A percentile compares a stretch with the other conserved stretches of the same genome.
Conservation (phyloP, 2,888 invertebrate genomes). For the Cabera pusaria region DNA sequence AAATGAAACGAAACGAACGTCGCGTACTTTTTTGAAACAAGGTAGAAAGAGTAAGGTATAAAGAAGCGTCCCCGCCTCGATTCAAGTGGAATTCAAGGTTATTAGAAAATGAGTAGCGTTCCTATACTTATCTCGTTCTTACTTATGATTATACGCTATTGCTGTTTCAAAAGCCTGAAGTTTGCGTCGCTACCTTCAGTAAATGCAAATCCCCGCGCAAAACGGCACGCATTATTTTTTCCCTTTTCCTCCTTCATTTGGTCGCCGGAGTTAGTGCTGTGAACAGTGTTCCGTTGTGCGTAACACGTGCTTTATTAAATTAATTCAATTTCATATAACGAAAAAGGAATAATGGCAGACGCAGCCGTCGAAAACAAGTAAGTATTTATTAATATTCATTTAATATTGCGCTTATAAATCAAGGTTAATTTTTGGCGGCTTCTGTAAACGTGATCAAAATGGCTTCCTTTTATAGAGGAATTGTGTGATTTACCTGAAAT, state of each 20-base stretch:
- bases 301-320: constrained; percentile 69
- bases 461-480: constrained; percentile 74
- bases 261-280: constrained; percentile 77
- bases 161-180: constrained; percentile 50
- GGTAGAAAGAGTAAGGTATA: constrained; percentile 62
- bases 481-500: constrained; percentile 40
- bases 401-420: no score
- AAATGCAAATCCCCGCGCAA: constrained; percentile 57
- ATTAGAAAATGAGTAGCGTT: constrained; percentile 40
- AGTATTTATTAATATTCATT: constrained; percentile 75
- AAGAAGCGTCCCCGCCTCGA: constrained; percentile 50
- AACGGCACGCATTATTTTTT: constrained; percentile 61
- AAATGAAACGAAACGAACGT: no score
- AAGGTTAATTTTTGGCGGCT: constrained; percentile 77
- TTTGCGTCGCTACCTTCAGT: constrained; percentile 59
- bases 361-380: constrained; percentile 87
- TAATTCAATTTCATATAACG: constrained; percentile 47
- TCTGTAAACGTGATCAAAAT: constrained; percentile 80
- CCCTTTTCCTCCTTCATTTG: constrained; percentile 77
- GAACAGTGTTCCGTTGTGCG: constrained; percentile 68
- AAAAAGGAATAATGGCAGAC: constrained; percentile 85
- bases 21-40: constrained; percentile 60
- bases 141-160: constrained; percentile 24
- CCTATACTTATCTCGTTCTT: constrained; percentile 49
- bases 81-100: constrained; percentile 66